phyloP scores from a whole-genome alignment of 2,113 vertebrate genomes.

The Istiophorus platypterus region DNA sequence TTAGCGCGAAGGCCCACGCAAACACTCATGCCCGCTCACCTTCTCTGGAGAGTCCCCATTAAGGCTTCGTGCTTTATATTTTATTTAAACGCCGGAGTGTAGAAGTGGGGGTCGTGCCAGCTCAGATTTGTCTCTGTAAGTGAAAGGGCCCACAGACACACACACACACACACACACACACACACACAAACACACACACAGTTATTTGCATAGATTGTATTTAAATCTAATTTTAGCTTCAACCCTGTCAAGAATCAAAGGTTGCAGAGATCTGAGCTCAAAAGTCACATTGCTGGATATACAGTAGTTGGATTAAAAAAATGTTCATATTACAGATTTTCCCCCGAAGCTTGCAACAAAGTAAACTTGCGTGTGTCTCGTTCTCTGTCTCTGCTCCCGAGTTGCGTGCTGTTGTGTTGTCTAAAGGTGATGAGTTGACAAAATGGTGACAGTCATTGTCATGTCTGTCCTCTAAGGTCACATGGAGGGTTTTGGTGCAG shows the following conservation, averaged over 20 bases:
- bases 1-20: not conserved
- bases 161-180: not conserved
- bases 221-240: constrained; percentile 4
- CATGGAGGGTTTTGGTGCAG: constrained; percentile 52
- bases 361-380: not conserved
- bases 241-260: not conserved
- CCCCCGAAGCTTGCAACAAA: constrained; percentile 13
- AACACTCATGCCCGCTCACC: constrained; percentile 12
- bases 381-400: not conserved
- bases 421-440: constrained; percentile 64
- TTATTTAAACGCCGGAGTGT: constrained; percentile 66
- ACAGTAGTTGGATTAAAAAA: not conserved
- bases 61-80: constrained; percentile 63
- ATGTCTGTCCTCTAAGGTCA: constrained; percentile 62
- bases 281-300: not conserved
- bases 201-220: not conserved
- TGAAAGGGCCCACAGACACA: constrained; percentile 9
- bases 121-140: constrained; percentile 48
- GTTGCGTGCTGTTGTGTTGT: constrained; percentile 33
- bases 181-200: not conserved
- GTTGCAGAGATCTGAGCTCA: not conserved
- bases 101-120: constrained; percentile 47
- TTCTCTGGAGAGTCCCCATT: constrained; percentile 63
- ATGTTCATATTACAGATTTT: not conserved
- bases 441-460: constrained; percentile 58